A percentile compares a stretch with the other conserved stretches of the same genome.
These are phyloP conservation scores for Pentamera pediparva DNA, from an alignment of 53 echinoderm and acorn worm genomes.

Conservation along the genomic window DNA sequence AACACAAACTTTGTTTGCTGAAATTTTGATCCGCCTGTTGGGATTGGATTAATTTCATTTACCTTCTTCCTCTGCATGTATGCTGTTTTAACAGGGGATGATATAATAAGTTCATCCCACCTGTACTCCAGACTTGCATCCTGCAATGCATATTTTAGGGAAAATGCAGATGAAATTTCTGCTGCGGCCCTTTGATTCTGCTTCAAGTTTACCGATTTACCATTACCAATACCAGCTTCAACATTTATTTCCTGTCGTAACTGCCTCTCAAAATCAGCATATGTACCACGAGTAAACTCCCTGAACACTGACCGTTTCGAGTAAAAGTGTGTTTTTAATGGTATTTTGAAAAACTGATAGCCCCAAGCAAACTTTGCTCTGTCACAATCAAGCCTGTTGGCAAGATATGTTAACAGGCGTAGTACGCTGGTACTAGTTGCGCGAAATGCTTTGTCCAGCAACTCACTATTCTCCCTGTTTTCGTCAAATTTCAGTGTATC, in stretches of 20 bases:
- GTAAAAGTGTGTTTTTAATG: conserved; percentile 16
- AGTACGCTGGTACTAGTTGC: conserved; percentile 19
- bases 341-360: conserved; percentile 20
- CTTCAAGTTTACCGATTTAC: conserved; percentile 1
- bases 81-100: conserved; percentile 6
- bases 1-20: conserved; percentile 31
- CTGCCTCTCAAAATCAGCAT: conserved; percentile 22
- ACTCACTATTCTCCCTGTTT: not conserved
- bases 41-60: too few species aligned
- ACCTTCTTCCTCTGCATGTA: not conserved
- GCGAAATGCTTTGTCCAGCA: conserved; percentile 19
- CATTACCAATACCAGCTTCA: not conserved
- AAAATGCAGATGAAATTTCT: conserved; percentile 24
- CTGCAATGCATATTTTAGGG: conserved; percentile 9
- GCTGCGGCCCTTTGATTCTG: conserved; percentile 1
- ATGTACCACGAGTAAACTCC: not conserved
- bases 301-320: conserved; percentile 7
- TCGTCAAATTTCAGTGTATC: conserved; percentile 24
- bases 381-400: conserved; percentile 8
- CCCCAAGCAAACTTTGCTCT: conserved; percentile 22
- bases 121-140: conserved; percentile 22
- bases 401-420: conserved; percentile 15
- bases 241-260: conserved; percentile 9
- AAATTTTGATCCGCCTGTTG: too few species aligned
- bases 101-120: conserved; percentile 21